These are phyloP conservation scores for Diadegma fenestrale DNA, from an alignment of 2,888 invertebrate species.

Conservation along the genomic window DNA sequence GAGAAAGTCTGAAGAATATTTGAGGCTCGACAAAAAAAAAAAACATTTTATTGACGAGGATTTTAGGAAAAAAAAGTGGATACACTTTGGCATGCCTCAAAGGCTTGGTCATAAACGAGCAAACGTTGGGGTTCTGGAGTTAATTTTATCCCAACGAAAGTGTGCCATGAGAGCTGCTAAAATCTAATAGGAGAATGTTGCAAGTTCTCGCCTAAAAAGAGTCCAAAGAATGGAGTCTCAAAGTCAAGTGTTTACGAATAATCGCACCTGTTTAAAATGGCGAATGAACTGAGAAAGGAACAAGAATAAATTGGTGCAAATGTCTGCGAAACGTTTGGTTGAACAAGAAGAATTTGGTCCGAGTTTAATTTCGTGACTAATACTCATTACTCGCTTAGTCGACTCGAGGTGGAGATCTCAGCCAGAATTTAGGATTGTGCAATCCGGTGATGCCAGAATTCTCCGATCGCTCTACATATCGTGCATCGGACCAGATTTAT, in stretches of 20 bases:
- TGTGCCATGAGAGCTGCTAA: neutral
- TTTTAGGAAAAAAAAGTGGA: too few relatives aligned
- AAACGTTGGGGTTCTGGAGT: too few relatives aligned
- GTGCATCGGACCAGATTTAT: constrained; percentile 41
- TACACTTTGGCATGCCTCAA: too few relatives aligned
- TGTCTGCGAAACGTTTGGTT: neutral
- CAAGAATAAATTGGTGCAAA: neutral
- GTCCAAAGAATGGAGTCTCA: neutral
- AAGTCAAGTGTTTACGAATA: neutral
- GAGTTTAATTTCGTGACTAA: constrained; percentile 53
- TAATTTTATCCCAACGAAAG: neutral
- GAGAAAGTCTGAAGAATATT: too few relatives aligned
- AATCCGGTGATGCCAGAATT: constrained; percentile 12
- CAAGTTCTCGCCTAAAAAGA: neutral
- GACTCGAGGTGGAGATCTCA: constrained; percentile 26
- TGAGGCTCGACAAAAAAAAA: too few relatives aligned
- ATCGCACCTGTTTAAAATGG: constrained; percentile 10
- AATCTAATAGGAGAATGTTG: neutral
- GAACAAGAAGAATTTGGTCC: constrained; percentile 14
- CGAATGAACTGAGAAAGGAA: neutral
- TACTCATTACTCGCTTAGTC: constrained; percentile 36
- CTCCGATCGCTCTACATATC: constrained; percentile 42
- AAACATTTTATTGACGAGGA: too few relatives aligned
- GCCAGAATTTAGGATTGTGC: constrained; percentile 44
- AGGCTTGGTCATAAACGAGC: too few relatives aligned